Evolutionary conservation across 1,140 invertebrate genomes (phyloP).

Genomic region (Melanaphis sacchari): DNA sequence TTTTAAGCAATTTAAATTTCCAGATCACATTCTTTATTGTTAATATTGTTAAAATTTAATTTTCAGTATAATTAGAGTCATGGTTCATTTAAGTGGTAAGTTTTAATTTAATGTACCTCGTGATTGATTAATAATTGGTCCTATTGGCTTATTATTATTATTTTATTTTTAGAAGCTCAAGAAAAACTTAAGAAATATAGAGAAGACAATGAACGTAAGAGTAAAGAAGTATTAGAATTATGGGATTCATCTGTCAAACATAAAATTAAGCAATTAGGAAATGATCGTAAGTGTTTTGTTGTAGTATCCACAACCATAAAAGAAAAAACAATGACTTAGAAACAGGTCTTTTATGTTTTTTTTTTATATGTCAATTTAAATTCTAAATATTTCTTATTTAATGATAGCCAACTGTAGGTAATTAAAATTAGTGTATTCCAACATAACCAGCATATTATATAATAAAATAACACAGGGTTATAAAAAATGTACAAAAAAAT

Average conservation of each 20-base stretch:
- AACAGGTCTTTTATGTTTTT: background rate
- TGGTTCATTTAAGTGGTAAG: conserved; percentile 42
- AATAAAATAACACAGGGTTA: no score
- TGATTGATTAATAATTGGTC: background rate
- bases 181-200: conserved; percentile 86
- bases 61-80: background rate
- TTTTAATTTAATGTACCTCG: background rate
- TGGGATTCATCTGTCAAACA: conserved; percentile 81
- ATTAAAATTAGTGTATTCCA: no score
- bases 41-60: background rate
- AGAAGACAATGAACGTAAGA: conserved; percentile 89
- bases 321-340: background rate
- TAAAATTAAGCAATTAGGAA: conserved; percentile 82
- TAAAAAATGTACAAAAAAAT: no score
- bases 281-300: conserved; percentile 78
- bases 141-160: background rate
- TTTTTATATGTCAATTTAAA: no score
- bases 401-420: no score
- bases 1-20: background rate
- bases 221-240: conserved; percentile 85
- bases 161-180: conserved; percentile 73
- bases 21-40: background rate
- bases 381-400: no score
- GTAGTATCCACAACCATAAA: no score
- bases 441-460: no score